phyloP scores from a whole-genome alignment of 2,113 vertebrate species.

The Anhinga anhinga region DNA sequence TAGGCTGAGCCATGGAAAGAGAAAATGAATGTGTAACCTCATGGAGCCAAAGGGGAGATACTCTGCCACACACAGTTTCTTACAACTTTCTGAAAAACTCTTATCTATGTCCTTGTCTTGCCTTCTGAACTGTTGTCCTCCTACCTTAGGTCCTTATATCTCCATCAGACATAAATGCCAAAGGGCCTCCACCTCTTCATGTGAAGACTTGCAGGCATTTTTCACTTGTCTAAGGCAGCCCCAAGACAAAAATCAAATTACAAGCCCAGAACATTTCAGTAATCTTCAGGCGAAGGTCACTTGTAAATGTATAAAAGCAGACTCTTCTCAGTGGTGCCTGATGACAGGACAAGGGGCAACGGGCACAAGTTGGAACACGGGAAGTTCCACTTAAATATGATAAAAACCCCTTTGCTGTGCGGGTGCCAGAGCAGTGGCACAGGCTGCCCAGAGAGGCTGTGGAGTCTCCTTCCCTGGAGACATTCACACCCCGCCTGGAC shows the following conservation, averaged over 20 bases:
- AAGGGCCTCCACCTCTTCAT: background rate
- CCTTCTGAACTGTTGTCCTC: background rate
- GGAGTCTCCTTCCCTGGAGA: too few relatives aligned
- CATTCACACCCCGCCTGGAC: too few relatives aligned
- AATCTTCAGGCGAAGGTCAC: background rate
- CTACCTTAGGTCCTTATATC: background rate
- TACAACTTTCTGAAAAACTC: background rate
- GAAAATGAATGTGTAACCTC: background rate
- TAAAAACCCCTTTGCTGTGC: too few relatives aligned
- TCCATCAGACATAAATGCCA: background rate
- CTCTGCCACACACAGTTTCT: background rate
- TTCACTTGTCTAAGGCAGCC: background rate
- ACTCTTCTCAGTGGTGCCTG: background rate
- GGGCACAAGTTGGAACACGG: too few relatives aligned
- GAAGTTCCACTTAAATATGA: too few relatives aligned
- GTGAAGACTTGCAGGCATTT: background rate
- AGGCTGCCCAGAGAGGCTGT: too few relatives aligned
- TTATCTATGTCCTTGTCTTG: background rate
- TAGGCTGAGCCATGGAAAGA: background rate
- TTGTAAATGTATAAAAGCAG: background rate
- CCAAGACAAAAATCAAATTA: background rate
- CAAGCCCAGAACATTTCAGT: background rate
- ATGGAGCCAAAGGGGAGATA: background rate
- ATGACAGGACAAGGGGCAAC: too few relatives aligned
- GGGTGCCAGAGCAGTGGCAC: too few relatives aligned